Evolutionary conservation across 92 coral and sea anemone species (phyloP).

Genomic region (Meandrina meandrites): DNA sequence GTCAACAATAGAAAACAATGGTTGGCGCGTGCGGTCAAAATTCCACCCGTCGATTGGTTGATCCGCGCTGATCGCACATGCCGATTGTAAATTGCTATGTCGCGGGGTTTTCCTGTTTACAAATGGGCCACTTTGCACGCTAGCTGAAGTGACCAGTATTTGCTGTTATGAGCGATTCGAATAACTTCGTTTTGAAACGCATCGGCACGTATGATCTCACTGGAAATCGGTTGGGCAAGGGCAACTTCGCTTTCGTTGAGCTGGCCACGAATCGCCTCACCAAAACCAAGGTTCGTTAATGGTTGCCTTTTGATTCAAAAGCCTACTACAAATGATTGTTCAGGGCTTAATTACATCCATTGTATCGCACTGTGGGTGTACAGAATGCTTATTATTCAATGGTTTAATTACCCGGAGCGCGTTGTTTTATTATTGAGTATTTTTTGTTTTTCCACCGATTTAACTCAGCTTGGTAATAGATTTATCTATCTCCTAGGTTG

Average conservation of each 20-base stretch:
- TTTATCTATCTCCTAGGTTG: conserved; percentile 76
- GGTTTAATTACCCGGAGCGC: conserved; percentile 24
- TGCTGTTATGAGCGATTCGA: conserved; percentile 67
- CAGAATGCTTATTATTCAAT: conserved; percentile 20
- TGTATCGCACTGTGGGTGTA: conserved; percentile 44
- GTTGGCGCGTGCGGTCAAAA: conserved; percentile 92
- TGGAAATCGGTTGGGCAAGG: conserved; percentile 91
- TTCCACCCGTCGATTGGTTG: conserved; percentile 74
- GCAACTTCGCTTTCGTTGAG: conserved; percentile 94
- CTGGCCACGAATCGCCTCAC: conserved; percentile 88
- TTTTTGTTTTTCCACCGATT: conserved; percentile 2
- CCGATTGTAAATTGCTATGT: conserved; percentile 63
- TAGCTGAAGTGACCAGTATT: conserved; percentile 23
- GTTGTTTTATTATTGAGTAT: conserved; percentile 22
- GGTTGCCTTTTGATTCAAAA: conserved; percentile 32
- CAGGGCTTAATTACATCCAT: conserved; percentile 40
- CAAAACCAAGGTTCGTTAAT: conserved; percentile 76
- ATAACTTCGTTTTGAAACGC: conserved; percentile 72
- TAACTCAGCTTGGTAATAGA: conserved; percentile 18
- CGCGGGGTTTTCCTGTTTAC: conserved; percentile 71
- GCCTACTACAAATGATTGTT: conserved; percentile 10
- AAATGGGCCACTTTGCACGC: conserved; percentile 52
- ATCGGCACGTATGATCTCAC: conserved; percentile 89
- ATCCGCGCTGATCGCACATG: conserved; percentile 77
- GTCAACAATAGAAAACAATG: conserved; percentile 82